Conservation (phyloP, 1,140 invertebrate species). For the Doryteuthis pealeii region DNA sequence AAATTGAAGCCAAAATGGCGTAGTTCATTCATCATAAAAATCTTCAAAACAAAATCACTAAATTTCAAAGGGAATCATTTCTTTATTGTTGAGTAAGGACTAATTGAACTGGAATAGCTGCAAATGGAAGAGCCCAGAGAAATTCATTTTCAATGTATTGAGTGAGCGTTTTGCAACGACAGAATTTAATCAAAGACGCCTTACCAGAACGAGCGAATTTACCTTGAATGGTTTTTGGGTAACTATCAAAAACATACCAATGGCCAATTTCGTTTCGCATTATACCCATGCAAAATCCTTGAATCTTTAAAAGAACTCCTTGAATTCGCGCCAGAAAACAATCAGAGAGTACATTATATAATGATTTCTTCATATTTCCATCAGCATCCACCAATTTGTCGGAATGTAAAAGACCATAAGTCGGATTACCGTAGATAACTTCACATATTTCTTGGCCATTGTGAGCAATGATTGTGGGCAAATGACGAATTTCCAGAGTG, state of each 20-base stretch:
- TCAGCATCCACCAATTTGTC: too few species aligned
- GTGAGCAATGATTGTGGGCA: not conserved
- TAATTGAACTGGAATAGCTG: not conserved
- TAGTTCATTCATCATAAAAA: too few species aligned
- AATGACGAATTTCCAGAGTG: not conserved
- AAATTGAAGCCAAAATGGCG: too few species aligned
- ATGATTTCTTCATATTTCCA: not conserved
- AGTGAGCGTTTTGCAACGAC: not conserved
- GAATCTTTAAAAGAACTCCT: not conserved
- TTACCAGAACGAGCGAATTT: not conserved
- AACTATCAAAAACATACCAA: not conserved
- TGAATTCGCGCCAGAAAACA: not conserved
- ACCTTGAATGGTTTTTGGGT: not conserved
- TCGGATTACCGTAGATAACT: not conserved
- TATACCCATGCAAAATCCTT: not conserved
- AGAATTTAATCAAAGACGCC: conserved; percentile 3
- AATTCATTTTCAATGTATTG: conserved; percentile 6
- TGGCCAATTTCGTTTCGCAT: not conserved
- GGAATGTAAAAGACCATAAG: not conserved
- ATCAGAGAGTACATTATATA: not conserved
- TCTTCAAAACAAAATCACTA: too few species aligned
- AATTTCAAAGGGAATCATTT: too few species aligned
- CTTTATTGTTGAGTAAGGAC: too few species aligned
- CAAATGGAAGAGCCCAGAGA: not conserved
- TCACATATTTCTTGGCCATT: not conserved